These are phyloP conservation scores for Drosophila pachea DNA, from an alignment of 1,140 invertebrate genomes.

Conservation along the genomic window DNA sequence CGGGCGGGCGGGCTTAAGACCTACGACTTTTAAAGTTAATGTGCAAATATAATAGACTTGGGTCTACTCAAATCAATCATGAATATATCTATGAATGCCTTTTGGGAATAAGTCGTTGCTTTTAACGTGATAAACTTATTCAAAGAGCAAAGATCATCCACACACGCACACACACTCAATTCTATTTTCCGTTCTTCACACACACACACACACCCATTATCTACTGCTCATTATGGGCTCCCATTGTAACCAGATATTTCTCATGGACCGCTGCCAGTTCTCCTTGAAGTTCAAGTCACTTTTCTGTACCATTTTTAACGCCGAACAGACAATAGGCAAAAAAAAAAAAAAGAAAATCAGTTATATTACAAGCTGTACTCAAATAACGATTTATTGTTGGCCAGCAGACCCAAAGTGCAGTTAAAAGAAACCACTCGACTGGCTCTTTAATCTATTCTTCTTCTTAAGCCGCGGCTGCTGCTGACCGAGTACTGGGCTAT, in stretches of 20 bases:
- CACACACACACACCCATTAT: slow-evolving; percentile 3
- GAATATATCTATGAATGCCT: too few species aligned
- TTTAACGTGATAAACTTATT: too few species aligned
- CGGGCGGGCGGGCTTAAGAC: too few species aligned
- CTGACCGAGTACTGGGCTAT: too few species aligned
- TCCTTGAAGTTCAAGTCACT: slow-evolving; percentile 35
- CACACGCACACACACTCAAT: neutral
- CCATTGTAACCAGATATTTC: slow-evolving; percentile 39
- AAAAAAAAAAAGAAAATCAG: slow-evolving; percentile 7
- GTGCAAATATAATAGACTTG: too few species aligned
- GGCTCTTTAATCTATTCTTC: slow-evolving; percentile 7
- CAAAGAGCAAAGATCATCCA: too few species aligned
- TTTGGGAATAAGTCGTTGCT: too few species aligned
- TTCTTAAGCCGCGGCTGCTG: neutral
- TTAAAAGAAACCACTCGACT: slow-evolving; percentile 29
- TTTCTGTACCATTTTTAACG: slow-evolving; percentile 39
- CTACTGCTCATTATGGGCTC: slow-evolving; percentile 23
- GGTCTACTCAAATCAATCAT: too few species aligned
- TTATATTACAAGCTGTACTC: slow-evolving; percentile 37
- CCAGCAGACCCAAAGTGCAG: slow-evolving; percentile 28
- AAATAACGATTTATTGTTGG: slow-evolving; percentile 50
- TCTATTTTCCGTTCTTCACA: slow-evolving; percentile 8
- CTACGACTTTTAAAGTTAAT: too few species aligned
- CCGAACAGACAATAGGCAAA: slow-evolving; percentile 35
- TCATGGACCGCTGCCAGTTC: slow-evolving; percentile 23